phyloP scores from a whole-genome alignment of 2,113 vertebrate species.

The Hippoglossus stenolepis region DNA sequence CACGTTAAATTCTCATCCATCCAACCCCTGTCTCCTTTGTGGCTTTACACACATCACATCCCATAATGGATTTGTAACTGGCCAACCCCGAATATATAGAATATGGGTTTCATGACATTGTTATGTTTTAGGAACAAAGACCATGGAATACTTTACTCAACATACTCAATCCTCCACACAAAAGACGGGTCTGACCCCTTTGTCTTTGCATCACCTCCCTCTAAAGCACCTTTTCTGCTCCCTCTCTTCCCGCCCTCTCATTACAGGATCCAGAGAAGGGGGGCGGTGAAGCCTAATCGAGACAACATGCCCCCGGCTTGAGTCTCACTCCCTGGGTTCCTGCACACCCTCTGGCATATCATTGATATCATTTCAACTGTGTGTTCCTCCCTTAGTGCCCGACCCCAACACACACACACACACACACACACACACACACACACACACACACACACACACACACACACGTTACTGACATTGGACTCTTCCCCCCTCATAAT shows the following conservation, averaged over 20 bases:
- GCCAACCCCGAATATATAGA: too few species aligned
- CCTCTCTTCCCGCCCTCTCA: neutral
- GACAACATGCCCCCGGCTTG: neutral
- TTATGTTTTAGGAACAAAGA: too few species aligned
- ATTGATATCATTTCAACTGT: neutral
- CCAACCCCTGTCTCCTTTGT: neutral
- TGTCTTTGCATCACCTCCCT: neutral
- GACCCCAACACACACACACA: neutral
- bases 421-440: constrained; percentile 1
- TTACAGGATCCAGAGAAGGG: neutral
- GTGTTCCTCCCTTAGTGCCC: neutral
- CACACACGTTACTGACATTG: neutral
- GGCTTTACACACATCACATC: neutral
- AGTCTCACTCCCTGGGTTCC: neutral
- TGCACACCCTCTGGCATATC: neutral
- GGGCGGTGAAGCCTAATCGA: neutral
- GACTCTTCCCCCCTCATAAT: neutral
- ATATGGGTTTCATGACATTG: too few species aligned
- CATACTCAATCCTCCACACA: too few species aligned
- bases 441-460: constrained; percentile 3
- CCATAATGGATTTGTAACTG: too few species aligned
- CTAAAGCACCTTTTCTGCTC: neutral
- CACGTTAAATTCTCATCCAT: too few species aligned
- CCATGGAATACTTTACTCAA: too few species aligned
- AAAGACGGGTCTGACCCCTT: neutral